Evolutionary conservation across 2,888 invertebrate genomes (phyloP), one percentile per base, ranked within the genome.

Genomic region (Omphaloscelis lunosa): DNA sequence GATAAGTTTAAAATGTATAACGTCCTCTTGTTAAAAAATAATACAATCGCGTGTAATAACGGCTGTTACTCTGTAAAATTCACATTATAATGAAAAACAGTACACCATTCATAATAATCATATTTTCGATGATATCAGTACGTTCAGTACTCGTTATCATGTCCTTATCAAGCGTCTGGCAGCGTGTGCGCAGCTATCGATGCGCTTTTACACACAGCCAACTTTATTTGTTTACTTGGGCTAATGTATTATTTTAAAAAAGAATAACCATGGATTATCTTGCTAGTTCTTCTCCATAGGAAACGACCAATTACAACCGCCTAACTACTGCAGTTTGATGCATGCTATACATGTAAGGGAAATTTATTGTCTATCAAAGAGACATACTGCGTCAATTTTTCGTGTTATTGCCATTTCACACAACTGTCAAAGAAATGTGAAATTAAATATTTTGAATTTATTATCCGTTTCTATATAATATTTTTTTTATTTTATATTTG

Each of bases 121-220:
- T 58, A 67, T 48, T 73, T 63, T 70, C 67, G 59, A 72, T 83
- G 68, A 8, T 77, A 77, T 82, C 69, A 61, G 34, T 56, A 29
- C 67, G 45, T 39, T 29, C 34, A 15, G 41, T 67, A 1, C 65
- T 27, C 63, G 74, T 51, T 82, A 82, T 83, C 83, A 67, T 58
- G 70, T 27, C 63, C 76, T 84, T 90, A 90, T 90, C 90, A 72
- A 74, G 70, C 84, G 86, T 82, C 86, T 86, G 88, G 82, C 76
- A 67, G 73, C 80, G 86, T 74, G 77, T 75, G 79, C 77, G 82
- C 72, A 74, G 62, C 51, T 61, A 72, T 68, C 41, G 29, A 20
- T 48, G 34, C 61, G 63, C 51, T 65, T 75, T 67, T 45, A 75
- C 23, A 69, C 17, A 65, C 8, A 58, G 45, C 53, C 65, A 66